Evolutionary conservation across 2,113 vertebrate genomes (phyloP).

Genomic region (Lophochroa leadbeateri): DNA sequence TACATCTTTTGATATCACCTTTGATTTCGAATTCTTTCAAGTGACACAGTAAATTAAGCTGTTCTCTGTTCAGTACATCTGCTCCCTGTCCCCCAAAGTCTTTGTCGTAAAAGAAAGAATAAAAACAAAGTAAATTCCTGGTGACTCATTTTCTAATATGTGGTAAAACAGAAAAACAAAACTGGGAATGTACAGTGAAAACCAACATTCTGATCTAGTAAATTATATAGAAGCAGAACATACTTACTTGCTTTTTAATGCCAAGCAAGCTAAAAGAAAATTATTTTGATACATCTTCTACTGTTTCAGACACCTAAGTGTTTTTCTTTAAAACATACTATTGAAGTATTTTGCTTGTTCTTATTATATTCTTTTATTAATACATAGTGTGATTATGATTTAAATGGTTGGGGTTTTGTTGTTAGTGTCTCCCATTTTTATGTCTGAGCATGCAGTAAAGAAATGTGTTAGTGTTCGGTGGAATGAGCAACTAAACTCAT

Average conservation of each 20-base stretch:
- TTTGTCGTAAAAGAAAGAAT: neutral
- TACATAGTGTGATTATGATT: neutral
- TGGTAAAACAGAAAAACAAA: neutral
- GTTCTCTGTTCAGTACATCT: neutral
- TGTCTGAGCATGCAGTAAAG: neutral
- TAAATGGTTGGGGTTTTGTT: neutral
- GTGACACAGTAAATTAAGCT: slow-evolving; percentile 22
- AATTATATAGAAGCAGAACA: neutral
- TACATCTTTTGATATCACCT: slow-evolving; percentile 3
- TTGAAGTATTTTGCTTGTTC: neutral
- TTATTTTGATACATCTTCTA: neutral
- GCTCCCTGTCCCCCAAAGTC: neutral
- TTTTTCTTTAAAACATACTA: neutral
- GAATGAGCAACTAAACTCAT: neutral
- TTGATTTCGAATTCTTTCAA: slow-evolving; percentile 25
- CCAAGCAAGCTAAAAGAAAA: neutral
- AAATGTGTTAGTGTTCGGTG: neutral
- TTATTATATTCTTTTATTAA: neutral
- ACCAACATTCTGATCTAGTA: neutral
- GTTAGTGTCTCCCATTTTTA: neutral
- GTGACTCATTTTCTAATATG: neutral
- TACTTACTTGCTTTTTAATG: neutral
- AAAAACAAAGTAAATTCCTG: neutral
- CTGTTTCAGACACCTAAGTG: neutral
- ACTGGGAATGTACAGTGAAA: neutral